Base-by-base conservation (phyloP, 2,113 vertebrate species). In the Thinocorus orbignyianus region DNA sequence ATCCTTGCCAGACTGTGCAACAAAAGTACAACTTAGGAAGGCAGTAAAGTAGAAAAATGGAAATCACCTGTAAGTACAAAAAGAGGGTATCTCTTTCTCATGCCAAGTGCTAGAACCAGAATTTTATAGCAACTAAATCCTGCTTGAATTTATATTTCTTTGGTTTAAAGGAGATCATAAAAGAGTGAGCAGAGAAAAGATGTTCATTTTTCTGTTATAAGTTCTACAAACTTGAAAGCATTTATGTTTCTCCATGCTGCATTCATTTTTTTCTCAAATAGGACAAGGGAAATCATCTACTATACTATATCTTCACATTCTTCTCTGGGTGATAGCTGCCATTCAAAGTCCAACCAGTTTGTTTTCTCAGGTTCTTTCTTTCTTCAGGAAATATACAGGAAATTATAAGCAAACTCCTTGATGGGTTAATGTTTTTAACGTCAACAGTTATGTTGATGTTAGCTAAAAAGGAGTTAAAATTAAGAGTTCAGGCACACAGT, bases 381-480 rank as follows among this genome's bases (percentile, higher is more conserved):
- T 73, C 58, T 73, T 92, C 31, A 71, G 30, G 58, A 14, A 44
- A 87, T 77, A 84, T 30, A 31, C 7, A 84, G 49, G 68, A 92
- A 81, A 91, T 20, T 6, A 25, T 25, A 81, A 87, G 33, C n/a
- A 88, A 92, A 81, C 17, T 88, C 57, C 61, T 86, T 74, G 54
- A 66, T 33, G 82, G 44, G 77, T 84, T 92, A 80, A 81, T 64
- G 19, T 39, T 93, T 93, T 91, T 91, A 92, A 86, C 7, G 12
- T 74, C 80, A 87, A 66, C 31, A 62, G 31, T 90, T 84, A 51
- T 39, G 77, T 80, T 79, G 64, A 61, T 91, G 48, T 72, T 95
- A 92, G 74, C 57, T 95, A 93, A 96, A 95, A 97, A 77, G 1
- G 2, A 95, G 91, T 77, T 44, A 93, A 84, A 91, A 96, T 91